Conservation (phyloP, 2,888 invertebrate species). For the Platycnemis pennipes region DNA sequence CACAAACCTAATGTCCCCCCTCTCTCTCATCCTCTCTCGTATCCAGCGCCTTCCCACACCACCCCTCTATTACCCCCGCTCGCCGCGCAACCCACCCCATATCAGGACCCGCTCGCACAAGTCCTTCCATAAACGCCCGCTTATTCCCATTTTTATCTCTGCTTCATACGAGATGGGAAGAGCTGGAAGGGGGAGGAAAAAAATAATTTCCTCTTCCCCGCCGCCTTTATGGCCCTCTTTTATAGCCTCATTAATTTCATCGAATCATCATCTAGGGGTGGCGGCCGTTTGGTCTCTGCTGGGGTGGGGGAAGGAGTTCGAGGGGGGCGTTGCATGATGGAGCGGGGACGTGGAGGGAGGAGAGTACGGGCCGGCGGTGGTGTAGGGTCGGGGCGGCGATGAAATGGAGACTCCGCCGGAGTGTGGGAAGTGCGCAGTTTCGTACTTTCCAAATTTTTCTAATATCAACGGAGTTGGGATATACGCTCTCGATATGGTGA, state of each 20-base stretch:
- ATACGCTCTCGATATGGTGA: neutral
- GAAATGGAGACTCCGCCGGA: neutral
- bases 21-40: neutral
- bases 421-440: neutral
- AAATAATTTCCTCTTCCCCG: conserved; percentile 36
- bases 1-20: neutral
- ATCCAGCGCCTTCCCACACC: neutral
- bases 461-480: neutral
- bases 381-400: neutral
- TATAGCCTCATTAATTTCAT: conserved; percentile 66
- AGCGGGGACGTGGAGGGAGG: too few relatives aligned
- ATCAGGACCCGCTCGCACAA: neutral
- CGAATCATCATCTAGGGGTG: conserved; percentile 55
- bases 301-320: neutral
- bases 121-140: conserved; percentile 59
- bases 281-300: conserved; percentile 33
- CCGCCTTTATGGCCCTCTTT: conserved; percentile 37
- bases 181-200: conserved; percentile 13
- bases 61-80: neutral
- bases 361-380: neutral
- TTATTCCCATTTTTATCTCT: conserved; percentile 64
- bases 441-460: neutral
- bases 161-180: conserved; percentile 25
- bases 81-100: neutral
- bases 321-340: neutral